These are phyloP conservation scores for Sebastes steindachneri DNA, from an alignment of 2,797 vertebrate species.

Conservation along the genomic window DNA sequence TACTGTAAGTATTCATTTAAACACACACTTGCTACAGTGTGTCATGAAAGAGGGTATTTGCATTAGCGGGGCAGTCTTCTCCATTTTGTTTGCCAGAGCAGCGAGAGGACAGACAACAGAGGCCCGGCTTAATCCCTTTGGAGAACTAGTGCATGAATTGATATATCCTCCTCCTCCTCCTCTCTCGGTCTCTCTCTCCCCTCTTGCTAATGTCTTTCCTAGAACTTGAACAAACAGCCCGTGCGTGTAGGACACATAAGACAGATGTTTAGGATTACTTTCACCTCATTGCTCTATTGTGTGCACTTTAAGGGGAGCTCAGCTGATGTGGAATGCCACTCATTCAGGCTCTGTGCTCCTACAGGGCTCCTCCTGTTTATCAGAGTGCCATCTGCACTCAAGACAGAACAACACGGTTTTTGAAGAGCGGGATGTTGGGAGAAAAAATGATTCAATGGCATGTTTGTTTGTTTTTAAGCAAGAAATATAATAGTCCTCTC, in stretches of 20 bases:
- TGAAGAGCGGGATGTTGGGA: constrained; percentile 24
- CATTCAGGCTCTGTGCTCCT: constrained; percentile 71
- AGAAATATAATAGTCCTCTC: not conserved
- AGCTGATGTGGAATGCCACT: constrained; percentile 84
- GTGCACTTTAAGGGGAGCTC: constrained; percentile 82
- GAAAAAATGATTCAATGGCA: not conserved
- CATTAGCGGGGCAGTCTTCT: constrained; percentile 63
- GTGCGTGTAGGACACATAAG: constrained; percentile 79
- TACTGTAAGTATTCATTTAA: constrained; percentile 8
- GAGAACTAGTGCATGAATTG: constrained; percentile 82
- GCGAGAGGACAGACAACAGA: constrained; percentile 65
- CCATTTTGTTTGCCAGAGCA: constrained; percentile 64
- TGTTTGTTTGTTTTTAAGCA: not conserved
- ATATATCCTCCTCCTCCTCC: constrained; percentile 68
- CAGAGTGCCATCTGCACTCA: constrained; percentile 74
- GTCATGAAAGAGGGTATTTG: constrained; percentile 49
- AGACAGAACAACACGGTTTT: constrained; percentile 48
- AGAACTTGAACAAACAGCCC: constrained; percentile 83
- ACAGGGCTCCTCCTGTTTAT: constrained; percentile 76
- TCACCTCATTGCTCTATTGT: constrained; percentile 86
- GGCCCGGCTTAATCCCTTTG: constrained; percentile 65
- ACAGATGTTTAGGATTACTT: constrained; percentile 88
- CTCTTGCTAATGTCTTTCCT: constrained; percentile 74
- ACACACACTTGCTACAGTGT: constrained; percentile 12
- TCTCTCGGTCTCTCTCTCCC: constrained; percentile 18